A percentile compares a stretch with the other conserved stretches of the same genome.
Evolutionary conservation across 2,888 invertebrate genomes (phyloP).

Genomic region (Oligia strigilis): DNA sequence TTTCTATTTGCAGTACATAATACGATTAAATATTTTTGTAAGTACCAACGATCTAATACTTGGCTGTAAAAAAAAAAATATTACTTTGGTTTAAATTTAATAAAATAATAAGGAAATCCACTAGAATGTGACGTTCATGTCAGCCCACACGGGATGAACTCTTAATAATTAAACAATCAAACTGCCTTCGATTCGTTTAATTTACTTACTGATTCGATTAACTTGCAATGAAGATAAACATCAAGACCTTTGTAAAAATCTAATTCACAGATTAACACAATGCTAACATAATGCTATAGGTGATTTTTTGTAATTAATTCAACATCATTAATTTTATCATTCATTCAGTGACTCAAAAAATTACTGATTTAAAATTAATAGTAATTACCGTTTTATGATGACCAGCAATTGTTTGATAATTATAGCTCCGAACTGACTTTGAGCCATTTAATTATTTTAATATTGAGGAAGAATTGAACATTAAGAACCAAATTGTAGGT

Average conservation of each 20-base stretch:
- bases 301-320: constrained; percentile 43
- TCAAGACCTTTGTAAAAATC: background rate
- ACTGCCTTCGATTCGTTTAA: background rate
- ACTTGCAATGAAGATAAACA: background rate
- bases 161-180: too few relatives aligned
- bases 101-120: too few relatives aligned
- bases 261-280: background rate
- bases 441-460: constrained; percentile 13
- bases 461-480: constrained; percentile 45
- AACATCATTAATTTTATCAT: background rate
- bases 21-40: too few relatives aligned
- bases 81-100: too few relatives aligned
- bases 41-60: too few relatives aligned
- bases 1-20: too few relatives aligned
- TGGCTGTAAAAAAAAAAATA: too few relatives aligned
- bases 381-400: constrained; percentile 26
- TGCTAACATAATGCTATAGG: too few relatives aligned
- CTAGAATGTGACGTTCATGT: too few relatives aligned
- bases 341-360: constrained; percentile 7
- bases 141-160: too few relatives aligned
- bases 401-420: constrained; percentile 55
- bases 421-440: constrained; percentile 4
- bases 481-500: background rate
- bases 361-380: constrained; percentile 37
- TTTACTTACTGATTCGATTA: background rate